These are phyloP conservation scores for Sander lucioperca DNA, from an alignment of 2,113 vertebrate species.

Conservation along the genomic window DNA sequence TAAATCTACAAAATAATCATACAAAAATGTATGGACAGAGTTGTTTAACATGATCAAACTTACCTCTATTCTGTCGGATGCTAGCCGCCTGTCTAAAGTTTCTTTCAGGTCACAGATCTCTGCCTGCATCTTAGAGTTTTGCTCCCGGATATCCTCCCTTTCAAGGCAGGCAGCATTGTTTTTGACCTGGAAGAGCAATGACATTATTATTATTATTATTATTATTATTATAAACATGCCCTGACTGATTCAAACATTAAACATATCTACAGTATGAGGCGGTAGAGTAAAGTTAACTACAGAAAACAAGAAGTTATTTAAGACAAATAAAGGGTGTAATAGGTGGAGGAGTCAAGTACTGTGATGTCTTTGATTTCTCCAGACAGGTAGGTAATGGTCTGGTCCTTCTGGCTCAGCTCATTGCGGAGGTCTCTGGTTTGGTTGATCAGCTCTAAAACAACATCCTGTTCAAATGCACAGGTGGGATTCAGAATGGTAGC, in stretches of 20 bases:
- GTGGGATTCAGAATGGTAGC: not conserved
- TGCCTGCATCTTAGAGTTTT: constrained; percentile 82
- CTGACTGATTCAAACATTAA: not conserved
- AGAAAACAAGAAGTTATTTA: not conserved
- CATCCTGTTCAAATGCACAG: constrained; percentile 81
- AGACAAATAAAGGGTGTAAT: not conserved
- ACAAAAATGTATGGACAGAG: not conserved
- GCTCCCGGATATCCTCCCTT: constrained; percentile 83
- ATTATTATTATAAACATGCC: not conserved
- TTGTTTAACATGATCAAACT: not conserved
- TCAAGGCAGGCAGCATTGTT: constrained; percentile 84
- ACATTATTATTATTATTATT: not conserved
- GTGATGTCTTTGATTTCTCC: constrained; percentile 90
- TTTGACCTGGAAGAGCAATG: constrained; percentile 83
- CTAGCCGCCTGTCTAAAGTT: constrained; percentile 82
- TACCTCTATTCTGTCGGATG: constrained; percentile 93
- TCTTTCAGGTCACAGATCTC: constrained; percentile 88
- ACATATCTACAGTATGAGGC: not conserved
- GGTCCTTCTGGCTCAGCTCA: constrained; percentile 86
- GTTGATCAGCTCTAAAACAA: constrained; percentile 90
- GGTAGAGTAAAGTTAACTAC: not conserved
- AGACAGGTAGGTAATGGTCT: constrained; percentile 84
- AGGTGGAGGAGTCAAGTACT: constrained; percentile 72
- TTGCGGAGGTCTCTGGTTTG: constrained; percentile 91
- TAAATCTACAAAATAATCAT: not conserved